Evolutionary conservation across 2,888 invertebrate species (phyloP).

Genomic region (Ormia ochracea): DNA sequence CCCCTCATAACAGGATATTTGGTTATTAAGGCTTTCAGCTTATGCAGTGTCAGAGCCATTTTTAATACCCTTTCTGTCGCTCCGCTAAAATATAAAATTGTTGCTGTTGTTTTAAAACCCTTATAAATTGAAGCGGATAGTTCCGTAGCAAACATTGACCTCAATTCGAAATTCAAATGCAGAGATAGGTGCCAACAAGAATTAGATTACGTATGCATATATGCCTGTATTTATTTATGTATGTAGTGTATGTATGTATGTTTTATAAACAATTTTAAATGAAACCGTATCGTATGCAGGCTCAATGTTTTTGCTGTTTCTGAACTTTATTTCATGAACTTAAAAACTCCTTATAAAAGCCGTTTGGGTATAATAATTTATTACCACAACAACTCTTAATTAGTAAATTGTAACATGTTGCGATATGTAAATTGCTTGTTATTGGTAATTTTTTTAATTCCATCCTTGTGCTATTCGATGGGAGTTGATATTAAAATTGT

Average conservation of each 20-base stretch:
- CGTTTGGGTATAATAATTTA: not conserved
- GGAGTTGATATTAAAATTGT: constrained; percentile 68
- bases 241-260: no score
- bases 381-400: not conserved
- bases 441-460: not conserved
- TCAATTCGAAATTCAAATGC: constrained; percentile 20
- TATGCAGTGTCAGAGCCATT: constrained; percentile 66
- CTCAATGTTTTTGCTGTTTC: not conserved
- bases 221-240: not conserved
- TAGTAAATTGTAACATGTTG: constrained; percentile 15
- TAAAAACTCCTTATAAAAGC: constrained; percentile 34
- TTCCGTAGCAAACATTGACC: constrained; percentile 53
- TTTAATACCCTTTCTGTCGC: not conserved
- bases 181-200: not conserved
- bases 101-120: constrained; percentile 30
- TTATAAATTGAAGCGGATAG: constrained; percentile 16
- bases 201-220: not conserved
- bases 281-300: constrained; percentile 8
- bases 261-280: constrained; percentile 8
- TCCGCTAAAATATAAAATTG: constrained; percentile 38
- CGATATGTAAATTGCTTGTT: not conserved
- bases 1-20: constrained; percentile 78
- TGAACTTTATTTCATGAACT: not conserved
- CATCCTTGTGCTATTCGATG: constrained; percentile 2
- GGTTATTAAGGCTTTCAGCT: constrained; percentile 69